Conservation (phyloP, 2,888 invertebrate genomes). For the Erpobdella octoculata region DNA sequence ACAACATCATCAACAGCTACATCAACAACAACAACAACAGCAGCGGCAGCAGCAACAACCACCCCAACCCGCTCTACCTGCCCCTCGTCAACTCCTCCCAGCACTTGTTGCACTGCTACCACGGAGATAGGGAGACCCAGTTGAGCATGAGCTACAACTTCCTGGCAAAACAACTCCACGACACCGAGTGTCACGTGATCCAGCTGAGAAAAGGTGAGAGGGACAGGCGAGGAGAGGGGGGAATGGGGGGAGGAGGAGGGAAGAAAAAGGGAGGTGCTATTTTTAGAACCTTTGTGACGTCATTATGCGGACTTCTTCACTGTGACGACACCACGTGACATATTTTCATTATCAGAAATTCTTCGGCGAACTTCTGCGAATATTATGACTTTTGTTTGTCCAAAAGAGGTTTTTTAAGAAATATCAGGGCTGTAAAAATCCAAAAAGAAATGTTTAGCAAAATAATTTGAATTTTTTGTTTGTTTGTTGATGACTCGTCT, state of each 20-base stretch:
- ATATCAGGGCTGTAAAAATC: too few species aligned
- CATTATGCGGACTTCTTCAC: too few species aligned
- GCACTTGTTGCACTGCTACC: neutral
- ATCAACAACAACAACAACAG: constrained; percentile 5
- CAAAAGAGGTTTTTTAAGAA: too few species aligned
- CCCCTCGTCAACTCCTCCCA: neutral
- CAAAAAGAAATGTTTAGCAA: too few species aligned
- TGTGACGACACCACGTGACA: too few species aligned
- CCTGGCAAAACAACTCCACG: constrained; percentile 24
- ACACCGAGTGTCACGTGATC: constrained; percentile 27
- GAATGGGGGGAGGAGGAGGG: too few species aligned
- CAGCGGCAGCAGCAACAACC: constrained; percentile 4
- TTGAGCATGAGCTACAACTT: constrained; percentile 20
- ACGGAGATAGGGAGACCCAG: neutral
- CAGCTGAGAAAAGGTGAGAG: constrained; percentile 23
- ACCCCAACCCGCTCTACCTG: neutral
- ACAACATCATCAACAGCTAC: neutral
- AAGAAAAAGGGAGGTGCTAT: too few species aligned
- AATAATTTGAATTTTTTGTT: neutral
- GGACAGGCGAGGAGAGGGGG: too few species aligned
- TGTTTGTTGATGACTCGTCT: neutral
- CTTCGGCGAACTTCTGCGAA: too few species aligned
- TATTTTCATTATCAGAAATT: too few species aligned
- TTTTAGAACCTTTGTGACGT: too few species aligned
- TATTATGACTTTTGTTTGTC: too few species aligned